Conservation (phyloP, 23 tunicate genomes). For the Trididemnum clinides region DNA sequence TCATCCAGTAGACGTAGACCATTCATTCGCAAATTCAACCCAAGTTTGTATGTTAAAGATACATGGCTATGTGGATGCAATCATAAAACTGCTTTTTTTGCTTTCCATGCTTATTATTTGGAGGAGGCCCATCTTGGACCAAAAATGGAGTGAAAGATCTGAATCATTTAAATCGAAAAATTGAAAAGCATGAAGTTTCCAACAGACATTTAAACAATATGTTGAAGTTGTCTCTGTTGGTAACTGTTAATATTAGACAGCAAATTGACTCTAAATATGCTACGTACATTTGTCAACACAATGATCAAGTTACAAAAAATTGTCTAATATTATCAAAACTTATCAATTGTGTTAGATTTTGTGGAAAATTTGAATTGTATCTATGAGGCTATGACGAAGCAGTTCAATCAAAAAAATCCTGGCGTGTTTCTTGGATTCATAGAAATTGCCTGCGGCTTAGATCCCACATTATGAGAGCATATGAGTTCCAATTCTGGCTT, state of each 20-base stretch:
- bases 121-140: constrained; percentile 1
- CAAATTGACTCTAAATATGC: not conserved
- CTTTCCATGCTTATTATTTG: constrained; percentile 22
- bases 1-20: not conserved
- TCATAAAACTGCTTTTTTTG: not conserved
- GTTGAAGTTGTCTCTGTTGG: not conserved
- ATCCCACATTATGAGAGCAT: not conserved
- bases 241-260: not conserved
- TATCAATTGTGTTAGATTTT: not conserved
- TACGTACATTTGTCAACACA: not conserved
- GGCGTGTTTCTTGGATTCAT: constrained; percentile 11
- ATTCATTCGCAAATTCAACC: not conserved
- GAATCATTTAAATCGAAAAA: not conserved
- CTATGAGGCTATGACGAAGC: not conserved
- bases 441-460: not conserved
- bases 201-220: not conserved
- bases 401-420: not conserved
- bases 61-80: not conserved
- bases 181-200: not conserved
- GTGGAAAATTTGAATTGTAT: constrained; percentile 1
- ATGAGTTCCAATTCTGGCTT: not conserved
- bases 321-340: constrained; percentile 20
- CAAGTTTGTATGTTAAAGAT: not conserved
- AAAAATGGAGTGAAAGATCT: constrained; percentile 6
- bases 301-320: constrained; percentile 8